phyloP scores from a whole-genome alignment of 1,140 invertebrate species.

The Phymastichus coffea region DNA sequence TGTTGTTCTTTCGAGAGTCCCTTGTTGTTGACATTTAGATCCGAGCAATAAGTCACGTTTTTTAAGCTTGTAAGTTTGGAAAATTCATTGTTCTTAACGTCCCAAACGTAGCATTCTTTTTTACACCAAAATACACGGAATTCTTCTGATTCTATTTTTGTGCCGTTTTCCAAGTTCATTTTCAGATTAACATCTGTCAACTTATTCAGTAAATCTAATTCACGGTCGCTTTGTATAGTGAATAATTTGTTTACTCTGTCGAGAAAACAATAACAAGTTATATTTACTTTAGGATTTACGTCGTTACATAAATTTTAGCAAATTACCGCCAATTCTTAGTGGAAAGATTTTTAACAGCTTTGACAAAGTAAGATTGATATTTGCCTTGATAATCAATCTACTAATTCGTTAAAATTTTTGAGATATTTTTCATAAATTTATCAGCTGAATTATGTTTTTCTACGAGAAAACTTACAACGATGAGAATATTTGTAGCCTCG shows the following conservation, averaged over 20 bases:
- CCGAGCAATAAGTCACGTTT: too few relatives aligned
- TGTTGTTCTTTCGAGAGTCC: constrained; percentile 62
- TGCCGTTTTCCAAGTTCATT: constrained; percentile 53
- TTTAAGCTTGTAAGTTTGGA: constrained; percentile 68
- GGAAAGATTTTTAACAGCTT: constrained; percentile 59
- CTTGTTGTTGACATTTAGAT: constrained; percentile 58
- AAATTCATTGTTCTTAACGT: constrained; percentile 61
- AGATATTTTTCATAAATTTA: background rate
- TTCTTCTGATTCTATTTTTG: constrained; percentile 40
- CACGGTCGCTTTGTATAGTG: constrained; percentile 23
- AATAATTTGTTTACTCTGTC: too few relatives aligned
- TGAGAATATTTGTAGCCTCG: constrained; percentile 72
- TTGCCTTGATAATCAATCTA: constrained; percentile 70
- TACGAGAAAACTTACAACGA: constrained; percentile 63
- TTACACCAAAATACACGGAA: constrained; percentile 65
- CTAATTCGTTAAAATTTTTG: background rate
- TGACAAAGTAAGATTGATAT: constrained; percentile 68
- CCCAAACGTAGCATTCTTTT: constrained; percentile 71
- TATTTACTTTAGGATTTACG: too few relatives aligned
- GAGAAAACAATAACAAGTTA: too few relatives aligned
- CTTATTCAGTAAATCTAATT: constrained; percentile 34
- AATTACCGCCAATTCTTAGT: constrained; percentile 55
- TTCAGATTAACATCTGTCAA: constrained; percentile 40
- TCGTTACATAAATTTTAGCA: too few relatives aligned
- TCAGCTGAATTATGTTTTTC: constrained; percentile 7